Evolutionary conservation across 1,140 invertebrate species (phyloP).

Genomic region (Drosophila prosaltans): DNA sequence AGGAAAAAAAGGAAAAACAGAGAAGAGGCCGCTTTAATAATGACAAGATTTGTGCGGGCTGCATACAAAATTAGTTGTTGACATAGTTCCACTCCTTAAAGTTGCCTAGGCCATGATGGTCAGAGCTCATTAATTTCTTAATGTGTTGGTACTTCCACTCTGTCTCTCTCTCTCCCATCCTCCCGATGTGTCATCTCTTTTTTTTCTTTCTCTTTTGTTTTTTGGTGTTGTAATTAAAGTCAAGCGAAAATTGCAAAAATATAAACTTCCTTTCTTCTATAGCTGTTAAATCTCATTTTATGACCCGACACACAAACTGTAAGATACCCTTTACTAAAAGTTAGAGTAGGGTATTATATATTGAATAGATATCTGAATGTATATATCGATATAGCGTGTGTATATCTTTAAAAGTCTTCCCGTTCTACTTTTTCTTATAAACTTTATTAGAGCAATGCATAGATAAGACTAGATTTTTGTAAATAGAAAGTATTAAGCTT

Average conservation of each 20-base stretch:
- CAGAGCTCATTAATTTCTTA: conserved; percentile 67
- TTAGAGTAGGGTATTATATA: background rate
- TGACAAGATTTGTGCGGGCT: conserved; percentile 73
- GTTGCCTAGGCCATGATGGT: conserved; percentile 24
- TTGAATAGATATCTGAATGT: no score
- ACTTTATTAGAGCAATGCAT: no score
- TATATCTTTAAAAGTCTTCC: no score
- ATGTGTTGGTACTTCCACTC: conserved; percentile 15
- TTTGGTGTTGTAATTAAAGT: conserved; percentile 56
- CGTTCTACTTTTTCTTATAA: no score
- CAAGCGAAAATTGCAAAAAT: conserved; percentile 64
- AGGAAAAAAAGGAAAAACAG: conserved; percentile 28
- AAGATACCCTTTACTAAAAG: background rate
- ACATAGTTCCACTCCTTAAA: conserved; percentile 30
- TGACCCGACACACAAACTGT: background rate
- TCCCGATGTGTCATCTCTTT: conserved; percentile 23
- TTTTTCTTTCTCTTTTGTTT: conserved; percentile 16
- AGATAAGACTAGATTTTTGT: no score
- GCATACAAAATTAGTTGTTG: conserved; percentile 70
- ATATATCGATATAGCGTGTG: no score
- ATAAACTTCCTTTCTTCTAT: conserved; percentile 55
- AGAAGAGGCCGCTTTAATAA: conserved; percentile 57
- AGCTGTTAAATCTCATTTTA: conserved; percentile 1
- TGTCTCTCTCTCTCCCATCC: background rate
- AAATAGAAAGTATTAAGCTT: no score